A percentile compares a stretch with the other conserved stretches of the same genome.
Conservation (phyloP, 53 echinoderm and acorn worm genomes). For the Paracentrotus lividus region DNA sequence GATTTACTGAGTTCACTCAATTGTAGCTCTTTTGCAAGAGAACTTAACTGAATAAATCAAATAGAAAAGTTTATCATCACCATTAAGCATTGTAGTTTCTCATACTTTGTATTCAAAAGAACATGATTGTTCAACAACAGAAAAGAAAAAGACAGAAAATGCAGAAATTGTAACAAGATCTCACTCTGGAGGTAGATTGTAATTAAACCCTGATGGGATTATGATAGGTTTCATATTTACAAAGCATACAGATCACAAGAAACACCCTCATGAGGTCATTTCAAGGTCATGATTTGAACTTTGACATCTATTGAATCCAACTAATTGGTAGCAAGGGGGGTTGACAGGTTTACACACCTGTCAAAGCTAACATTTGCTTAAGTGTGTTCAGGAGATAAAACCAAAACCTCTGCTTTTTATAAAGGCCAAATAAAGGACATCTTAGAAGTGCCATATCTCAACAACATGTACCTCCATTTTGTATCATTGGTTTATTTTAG, state of each 20-base stretch:
- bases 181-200: not conserved
- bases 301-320: not conserved
- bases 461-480: not conserved
- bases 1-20: no score
- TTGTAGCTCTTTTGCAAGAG: no score
- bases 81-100: no score
- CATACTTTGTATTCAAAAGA: not conserved
- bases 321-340: constrained; percentile 22
- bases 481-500: not conserved
- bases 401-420: not conserved
- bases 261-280: not conserved
- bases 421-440: not conserved
- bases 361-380: not conserved
- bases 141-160: not conserved
- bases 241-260: not conserved
- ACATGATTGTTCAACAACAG: not conserved
- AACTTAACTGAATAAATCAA: no score
- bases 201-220: not conserved
- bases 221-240: not conserved
- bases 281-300: constrained; percentile 9
- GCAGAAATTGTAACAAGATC: not conserved
- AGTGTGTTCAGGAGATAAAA: not conserved
- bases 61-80: not conserved
- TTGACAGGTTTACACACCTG: not conserved
- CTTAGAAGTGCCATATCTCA: not conserved